These are phyloP conservation scores for Dasyurus viverrinus DNA, from an alignment of 2,113 vertebrate genomes.

Conservation along the genomic window DNA sequence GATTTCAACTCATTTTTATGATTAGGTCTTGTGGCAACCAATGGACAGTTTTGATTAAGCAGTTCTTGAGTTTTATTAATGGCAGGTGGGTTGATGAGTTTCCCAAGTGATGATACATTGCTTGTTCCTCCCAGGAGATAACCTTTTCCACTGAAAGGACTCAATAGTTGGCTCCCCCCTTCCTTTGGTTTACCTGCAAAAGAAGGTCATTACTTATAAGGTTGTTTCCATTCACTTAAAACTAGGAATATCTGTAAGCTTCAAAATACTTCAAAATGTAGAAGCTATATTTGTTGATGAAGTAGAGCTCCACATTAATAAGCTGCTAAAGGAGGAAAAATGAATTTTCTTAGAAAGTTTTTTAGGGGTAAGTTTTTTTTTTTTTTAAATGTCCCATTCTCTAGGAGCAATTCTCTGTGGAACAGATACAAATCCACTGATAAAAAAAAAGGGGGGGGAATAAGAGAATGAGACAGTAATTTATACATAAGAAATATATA, in stretches of 20 bases:
- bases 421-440: neutral
- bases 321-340: neutral
- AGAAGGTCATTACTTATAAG: conserved; percentile 15
- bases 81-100: conserved; percentile 34
- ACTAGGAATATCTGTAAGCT: neutral
- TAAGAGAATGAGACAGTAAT: no score
- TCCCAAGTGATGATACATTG: conserved; percentile 46
- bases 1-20: conserved; percentile 67
- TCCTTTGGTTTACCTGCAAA: conserved; percentile 81
- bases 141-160: conserved; percentile 92
- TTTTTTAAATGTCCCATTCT: neutral
- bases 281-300: neutral
- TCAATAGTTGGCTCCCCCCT: conserved; percentile 79
- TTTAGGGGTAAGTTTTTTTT: neutral
- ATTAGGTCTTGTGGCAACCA: conserved; percentile 14
- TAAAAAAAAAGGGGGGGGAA: neutral
- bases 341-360: neutral
- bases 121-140: conserved; percentile 87
- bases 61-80: conserved; percentile 35
- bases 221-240: conserved; percentile 6
- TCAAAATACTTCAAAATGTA: neutral
- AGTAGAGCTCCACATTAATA: neutral
- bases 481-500: neutral
- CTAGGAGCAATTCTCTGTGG: neutral
- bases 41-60: conserved; percentile 39